These are phyloP conservation scores for Smittia sp. DNA, from an alignment of 2,888 invertebrate genomes.

Conservation along the genomic window DNA sequence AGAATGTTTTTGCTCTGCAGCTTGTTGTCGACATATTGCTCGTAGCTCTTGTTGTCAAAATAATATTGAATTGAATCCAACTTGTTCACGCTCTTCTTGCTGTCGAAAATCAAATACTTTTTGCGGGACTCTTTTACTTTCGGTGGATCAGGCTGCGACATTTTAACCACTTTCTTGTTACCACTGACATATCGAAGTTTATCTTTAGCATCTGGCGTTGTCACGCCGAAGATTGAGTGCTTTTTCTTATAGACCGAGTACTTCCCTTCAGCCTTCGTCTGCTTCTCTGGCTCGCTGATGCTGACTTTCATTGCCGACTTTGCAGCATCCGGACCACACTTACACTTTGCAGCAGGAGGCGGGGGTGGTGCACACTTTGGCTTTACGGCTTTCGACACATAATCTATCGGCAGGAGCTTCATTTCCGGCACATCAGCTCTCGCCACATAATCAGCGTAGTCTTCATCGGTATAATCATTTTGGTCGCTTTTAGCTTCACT, in stretches of 20 bases:
- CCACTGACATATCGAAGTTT: slow-evolving; percentile 34
- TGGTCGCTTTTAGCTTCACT: slow-evolving; percentile 24
- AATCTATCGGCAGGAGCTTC: slow-evolving; percentile 52
- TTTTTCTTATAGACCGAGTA: slow-evolving; percentile 38
- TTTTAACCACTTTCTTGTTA: not conserved
- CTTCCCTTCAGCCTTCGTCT: not conserved
- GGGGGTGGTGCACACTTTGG: slow-evolving; percentile 26
- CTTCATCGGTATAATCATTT: slow-evolving; percentile 44
- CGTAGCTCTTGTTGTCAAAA: slow-evolving; percentile 43
- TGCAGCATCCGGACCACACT: not conserved
- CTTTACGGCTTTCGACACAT: slow-evolving; percentile 45
- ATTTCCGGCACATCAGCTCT: slow-evolving; percentile 49
- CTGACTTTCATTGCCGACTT: slow-evolving; percentile 1
- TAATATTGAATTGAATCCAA: slow-evolving; percentile 43
- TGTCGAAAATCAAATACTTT: slow-evolving; percentile 40
- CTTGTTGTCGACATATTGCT: slow-evolving; percentile 43
- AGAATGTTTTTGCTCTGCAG: slow-evolving; percentile 42
- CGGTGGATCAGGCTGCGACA: not conserved
- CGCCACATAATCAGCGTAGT: slow-evolving; percentile 47
- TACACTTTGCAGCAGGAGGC: not conserved
- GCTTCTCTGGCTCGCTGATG: slow-evolving; percentile 13
- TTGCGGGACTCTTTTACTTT: slow-evolving; percentile 26
- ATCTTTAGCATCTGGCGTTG: slow-evolving; percentile 11
- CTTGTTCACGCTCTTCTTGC: slow-evolving; percentile 38
- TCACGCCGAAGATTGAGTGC: slow-evolving; percentile 33